A percentile compares a stretch with the other conserved stretches of the same genome.
phyloP scores from a whole-genome alignment of 2,113 vertebrate species.

The Pelmatolapia mariae region DNA sequence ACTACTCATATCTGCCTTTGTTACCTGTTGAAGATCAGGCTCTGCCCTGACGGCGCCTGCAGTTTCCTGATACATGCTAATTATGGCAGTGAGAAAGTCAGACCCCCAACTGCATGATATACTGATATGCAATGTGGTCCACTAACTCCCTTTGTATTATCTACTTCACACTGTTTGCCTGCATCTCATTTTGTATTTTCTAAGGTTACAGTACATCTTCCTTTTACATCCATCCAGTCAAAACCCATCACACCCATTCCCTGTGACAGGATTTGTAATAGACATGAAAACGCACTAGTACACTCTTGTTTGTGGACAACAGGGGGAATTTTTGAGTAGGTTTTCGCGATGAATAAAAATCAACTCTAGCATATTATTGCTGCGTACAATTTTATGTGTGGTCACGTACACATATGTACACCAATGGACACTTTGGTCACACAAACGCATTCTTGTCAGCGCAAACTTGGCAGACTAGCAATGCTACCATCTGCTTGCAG shows the following conservation, averaged over 20 bases:
- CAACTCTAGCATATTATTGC: slow-evolving; percentile 39
- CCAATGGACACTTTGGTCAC: slow-evolving; percentile 16
- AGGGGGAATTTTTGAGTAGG: not conserved
- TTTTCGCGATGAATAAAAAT: slow-evolving; percentile 16
- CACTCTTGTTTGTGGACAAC: not conserved
- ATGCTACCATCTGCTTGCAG: slow-evolving; percentile 65
- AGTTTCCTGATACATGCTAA: slow-evolving; percentile 26
- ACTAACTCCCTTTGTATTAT: not conserved
- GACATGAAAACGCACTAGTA: not conserved
- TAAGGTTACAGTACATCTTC: slow-evolving; percentile 16
- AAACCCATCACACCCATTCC: not conserved
- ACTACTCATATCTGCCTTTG: not conserved
- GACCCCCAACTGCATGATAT: slow-evolving; percentile 47
- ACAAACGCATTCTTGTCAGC: slow-evolving; percentile 35
- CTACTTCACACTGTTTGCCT: slow-evolving; percentile 1
- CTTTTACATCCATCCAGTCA: slow-evolving; percentile 30
- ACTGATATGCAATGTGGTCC: slow-evolving; percentile 38
- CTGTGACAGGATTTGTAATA: slow-evolving; percentile 24
- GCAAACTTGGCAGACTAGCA: slow-evolving; percentile 57
- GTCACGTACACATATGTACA: slow-evolving; percentile 5
- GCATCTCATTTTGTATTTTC: not conserved
- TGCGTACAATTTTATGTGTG: slow-evolving; percentile 24
- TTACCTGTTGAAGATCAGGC: not conserved
- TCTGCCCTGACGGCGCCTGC: not conserved
- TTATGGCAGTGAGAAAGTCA: slow-evolving; percentile 7